These are phyloP conservation scores for Hoplostethus atlanticus DNA, from an alignment of 2,797 vertebrate species.

Conservation along the genomic window DNA sequence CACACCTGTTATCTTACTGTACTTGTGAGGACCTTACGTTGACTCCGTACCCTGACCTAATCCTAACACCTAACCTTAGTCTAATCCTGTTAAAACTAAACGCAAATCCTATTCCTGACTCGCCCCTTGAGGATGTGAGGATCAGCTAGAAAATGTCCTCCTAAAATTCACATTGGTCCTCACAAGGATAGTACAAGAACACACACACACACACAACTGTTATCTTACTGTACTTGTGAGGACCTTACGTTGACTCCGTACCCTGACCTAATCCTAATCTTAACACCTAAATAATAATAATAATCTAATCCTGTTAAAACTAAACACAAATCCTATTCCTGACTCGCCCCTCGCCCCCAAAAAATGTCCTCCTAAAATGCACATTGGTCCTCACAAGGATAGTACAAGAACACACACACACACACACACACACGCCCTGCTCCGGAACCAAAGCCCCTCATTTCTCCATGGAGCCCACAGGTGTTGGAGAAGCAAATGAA, in stretches of 20 bases:
- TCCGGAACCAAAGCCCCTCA: conserved; percentile 39
- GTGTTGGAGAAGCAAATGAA: conserved; percentile 68
- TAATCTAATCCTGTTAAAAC: too few species aligned
- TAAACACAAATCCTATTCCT: too few species aligned
- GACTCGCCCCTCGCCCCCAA: too few species aligned
- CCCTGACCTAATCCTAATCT: too few species aligned
- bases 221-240: too few species aligned
- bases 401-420: conserved; percentile 5
- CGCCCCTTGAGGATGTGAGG: too few species aligned
- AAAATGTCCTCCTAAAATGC: not conserved
- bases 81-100: too few species aligned
- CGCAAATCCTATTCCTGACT: too few species aligned
- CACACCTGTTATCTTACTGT: not conserved
- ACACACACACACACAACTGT: not conserved
- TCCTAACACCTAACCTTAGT: too few species aligned
- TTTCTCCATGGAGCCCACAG: conserved; percentile 65
- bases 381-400: not conserved
- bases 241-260: not conserved
- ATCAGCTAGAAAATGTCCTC: not conserved
- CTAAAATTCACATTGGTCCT: not conserved
- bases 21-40: not conserved
- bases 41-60: too few species aligned
- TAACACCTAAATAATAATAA: too few species aligned
- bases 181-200: not conserved
- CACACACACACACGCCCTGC: conserved; percentile 1